Conservation (phyloP, 1,140 invertebrate genomes). For the Sitophilus oryzae region DNA sequence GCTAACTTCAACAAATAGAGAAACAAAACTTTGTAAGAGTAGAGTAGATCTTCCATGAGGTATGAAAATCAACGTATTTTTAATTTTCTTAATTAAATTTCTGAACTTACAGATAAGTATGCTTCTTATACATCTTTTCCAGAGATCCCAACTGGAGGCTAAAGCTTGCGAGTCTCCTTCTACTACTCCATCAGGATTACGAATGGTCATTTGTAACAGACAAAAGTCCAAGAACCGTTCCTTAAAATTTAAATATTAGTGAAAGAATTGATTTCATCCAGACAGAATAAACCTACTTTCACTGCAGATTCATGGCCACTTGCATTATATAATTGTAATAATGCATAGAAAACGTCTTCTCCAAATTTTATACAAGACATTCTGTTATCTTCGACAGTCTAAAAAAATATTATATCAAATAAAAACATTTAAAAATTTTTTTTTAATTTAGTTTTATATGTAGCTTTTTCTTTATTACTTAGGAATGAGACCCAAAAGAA, state of each 20-base stretch:
- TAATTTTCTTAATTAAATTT: constrained; percentile 23
- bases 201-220: constrained; percentile 37
- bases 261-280: neutral
- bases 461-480: too few species aligned
- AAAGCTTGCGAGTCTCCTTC: constrained; percentile 28
- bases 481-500: too few species aligned
- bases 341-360: constrained; percentile 28
- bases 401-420: too few species aligned
- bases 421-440: too few species aligned
- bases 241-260: constrained; percentile 17
- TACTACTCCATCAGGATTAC: constrained; percentile 33
- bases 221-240: constrained; percentile 31
- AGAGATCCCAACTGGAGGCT: constrained; percentile 31
- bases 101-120: constrained; percentile 26
- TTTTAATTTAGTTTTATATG: too few species aligned
- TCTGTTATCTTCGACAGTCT: constrained; percentile 37
- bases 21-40: constrained; percentile 25
- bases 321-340: constrained; percentile 29
- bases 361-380: constrained; percentile 36
- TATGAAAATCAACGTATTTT: constrained; percentile 25
- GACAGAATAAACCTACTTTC: too few species aligned
- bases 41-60: constrained; percentile 8
- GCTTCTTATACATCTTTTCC: constrained; percentile 29
- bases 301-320: constrained; percentile 20
- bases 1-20: constrained; percentile 34